Evolutionary conservation across 2,797 vertebrate species (phyloP).

Genomic region (Ptychadena robeensis): DNA sequence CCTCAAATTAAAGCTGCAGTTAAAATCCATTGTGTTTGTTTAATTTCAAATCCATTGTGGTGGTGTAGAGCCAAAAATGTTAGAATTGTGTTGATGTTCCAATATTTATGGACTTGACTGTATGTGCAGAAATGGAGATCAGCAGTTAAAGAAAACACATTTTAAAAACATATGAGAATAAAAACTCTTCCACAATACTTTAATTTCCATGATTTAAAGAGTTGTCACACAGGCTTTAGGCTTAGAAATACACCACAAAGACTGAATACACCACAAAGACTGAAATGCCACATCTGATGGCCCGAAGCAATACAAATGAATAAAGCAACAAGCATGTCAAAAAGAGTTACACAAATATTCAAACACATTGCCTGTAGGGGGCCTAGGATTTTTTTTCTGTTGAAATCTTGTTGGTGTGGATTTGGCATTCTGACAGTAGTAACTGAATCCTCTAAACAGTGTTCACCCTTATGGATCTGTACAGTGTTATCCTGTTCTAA

Average conservation of each 20-base stretch:
- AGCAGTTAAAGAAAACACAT: no score
- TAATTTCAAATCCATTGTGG: no score
- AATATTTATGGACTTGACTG: no score
- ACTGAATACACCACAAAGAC: neutral
- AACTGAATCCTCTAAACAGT: constrained; percentile 57
- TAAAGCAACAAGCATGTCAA: neutral
- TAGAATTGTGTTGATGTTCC: no score
- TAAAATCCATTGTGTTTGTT: no score
- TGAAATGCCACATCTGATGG: neutral
- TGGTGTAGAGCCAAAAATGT: no score
- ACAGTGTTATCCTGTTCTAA: constrained; percentile 57
- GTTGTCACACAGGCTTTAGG: neutral
- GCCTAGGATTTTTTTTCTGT: constrained; percentile 27
- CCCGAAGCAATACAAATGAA: neutral
- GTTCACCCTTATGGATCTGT: constrained; percentile 54
- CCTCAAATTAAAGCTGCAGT: no score
- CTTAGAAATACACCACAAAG: neutral
- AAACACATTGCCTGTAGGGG: constrained; percentile 28
- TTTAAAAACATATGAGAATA: neutral
- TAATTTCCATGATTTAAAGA: neutral
- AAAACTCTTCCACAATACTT: neutral
- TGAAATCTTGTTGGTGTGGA: constrained; percentile 30
- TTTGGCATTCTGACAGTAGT: constrained; percentile 50
- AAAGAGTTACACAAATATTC: constrained; percentile 33
- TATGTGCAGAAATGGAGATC: no score